Conservation (phyloP, 2,113 vertebrate genomes). For the Myrmecobius fasciatus region DNA sequence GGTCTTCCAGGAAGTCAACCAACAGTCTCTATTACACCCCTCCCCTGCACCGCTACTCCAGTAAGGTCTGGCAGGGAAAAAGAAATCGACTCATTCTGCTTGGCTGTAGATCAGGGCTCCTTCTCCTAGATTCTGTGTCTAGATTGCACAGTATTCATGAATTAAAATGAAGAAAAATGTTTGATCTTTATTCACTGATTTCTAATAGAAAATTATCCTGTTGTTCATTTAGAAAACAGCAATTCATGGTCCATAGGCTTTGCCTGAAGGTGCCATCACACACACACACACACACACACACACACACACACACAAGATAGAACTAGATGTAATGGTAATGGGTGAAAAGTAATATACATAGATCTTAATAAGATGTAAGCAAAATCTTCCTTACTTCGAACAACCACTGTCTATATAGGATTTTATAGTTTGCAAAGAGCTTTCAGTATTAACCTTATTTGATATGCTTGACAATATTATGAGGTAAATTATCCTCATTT, state of each 20-base stretch:
- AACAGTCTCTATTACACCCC: neutral
- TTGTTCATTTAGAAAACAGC: neutral
- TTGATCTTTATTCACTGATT: neutral
- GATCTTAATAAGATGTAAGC: neutral
- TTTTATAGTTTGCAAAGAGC: neutral
- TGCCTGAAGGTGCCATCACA: constrained; percentile 26
- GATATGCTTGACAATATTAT: neutral
- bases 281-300: neutral
- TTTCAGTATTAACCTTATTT: neutral
- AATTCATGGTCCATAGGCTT: neutral
- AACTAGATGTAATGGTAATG: no score
- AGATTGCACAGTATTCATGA: neutral
- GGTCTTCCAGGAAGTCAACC: constrained; percentile 11
- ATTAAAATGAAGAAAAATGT: neutral
- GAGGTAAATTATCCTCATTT: neutral
- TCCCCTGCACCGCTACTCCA: neutral
- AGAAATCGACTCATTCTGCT: neutral
- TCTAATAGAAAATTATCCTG: neutral
- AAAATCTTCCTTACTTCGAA: neutral
- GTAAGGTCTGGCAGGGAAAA: neutral
- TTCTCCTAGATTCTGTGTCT: neutral
- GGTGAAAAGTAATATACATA: no score
- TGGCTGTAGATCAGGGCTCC: neutral
- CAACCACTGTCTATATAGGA: neutral
- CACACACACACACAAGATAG: no score